Evolutionary conservation across 2,797 vertebrate genomes (phyloP).

Genomic region (Protonibea diacanthus): DNA sequence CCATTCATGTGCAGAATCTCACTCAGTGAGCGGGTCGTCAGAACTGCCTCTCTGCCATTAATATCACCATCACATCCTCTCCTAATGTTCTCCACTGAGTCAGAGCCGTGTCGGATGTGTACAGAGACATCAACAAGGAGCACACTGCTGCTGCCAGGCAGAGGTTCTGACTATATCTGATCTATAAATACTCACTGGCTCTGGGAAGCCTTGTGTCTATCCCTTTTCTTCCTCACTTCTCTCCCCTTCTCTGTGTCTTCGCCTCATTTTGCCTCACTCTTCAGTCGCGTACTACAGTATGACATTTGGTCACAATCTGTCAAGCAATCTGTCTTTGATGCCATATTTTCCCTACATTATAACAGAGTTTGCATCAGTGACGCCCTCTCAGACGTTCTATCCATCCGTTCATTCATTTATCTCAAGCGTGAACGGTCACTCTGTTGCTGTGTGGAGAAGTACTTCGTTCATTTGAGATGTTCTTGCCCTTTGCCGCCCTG

Average conservation of each 20-base stretch:
- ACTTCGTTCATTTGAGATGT: slow-evolving; percentile 1
- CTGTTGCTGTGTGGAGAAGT: slow-evolving; percentile 6
- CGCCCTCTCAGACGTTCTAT: neutral
- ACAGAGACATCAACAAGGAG: slow-evolving; percentile 72
- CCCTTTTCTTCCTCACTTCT: slow-evolving; percentile 36
- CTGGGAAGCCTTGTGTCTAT: slow-evolving; percentile 68
- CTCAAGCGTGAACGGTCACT: neutral
- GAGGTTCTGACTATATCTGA: slow-evolving; percentile 77
- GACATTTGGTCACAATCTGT: slow-evolving; percentile 74
- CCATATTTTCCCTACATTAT: slow-evolving; percentile 35
- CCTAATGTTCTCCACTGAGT: slow-evolving; percentile 60
- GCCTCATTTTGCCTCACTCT: slow-evolving; percentile 38
- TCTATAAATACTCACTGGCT: slow-evolving; percentile 80
- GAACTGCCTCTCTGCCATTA: slow-evolving; percentile 35
- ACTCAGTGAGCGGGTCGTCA: slow-evolving; percentile 19
- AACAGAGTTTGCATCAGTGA: slow-evolving; percentile 19
- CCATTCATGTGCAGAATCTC: slow-evolving; percentile 37
- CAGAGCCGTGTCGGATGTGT: slow-evolving; percentile 55
- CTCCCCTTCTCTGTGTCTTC: slow-evolving; percentile 26
- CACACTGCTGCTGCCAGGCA: slow-evolving; percentile 73
- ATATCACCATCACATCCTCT: slow-evolving; percentile 46
- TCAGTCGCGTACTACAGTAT: slow-evolving; percentile 39
- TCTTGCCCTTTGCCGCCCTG: slow-evolving; percentile 5
- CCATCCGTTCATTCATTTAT: slow-evolving; percentile 14
- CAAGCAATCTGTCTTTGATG: slow-evolving; percentile 61